Evolutionary conservation across 1,140 invertebrate species (phyloP).

Genomic region (Habropoda laboriosa): DNA sequence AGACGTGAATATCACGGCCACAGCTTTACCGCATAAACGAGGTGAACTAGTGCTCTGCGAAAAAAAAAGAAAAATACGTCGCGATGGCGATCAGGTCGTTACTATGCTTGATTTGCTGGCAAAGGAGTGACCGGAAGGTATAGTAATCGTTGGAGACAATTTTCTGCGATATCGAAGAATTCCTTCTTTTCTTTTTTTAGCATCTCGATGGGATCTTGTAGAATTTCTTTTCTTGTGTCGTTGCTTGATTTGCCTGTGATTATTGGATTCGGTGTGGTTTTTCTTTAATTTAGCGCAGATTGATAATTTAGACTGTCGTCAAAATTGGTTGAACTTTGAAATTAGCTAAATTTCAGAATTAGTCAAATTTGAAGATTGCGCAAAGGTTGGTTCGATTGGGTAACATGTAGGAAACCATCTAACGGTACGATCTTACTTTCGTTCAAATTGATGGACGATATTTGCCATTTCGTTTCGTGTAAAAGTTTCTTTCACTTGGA

Average conservation of each 20-base stretch:
- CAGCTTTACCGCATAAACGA: constrained; percentile 38
- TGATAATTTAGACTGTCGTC: too few species aligned
- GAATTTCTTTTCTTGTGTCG: background rate
- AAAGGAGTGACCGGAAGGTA: constrained; percentile 16
- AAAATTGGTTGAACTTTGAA: too few species aligned
- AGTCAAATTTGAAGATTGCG: too few species aligned
- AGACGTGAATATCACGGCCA: constrained; percentile 43
- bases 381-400: too few species aligned
- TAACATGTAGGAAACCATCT: too few species aligned
- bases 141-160: background rate
- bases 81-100: constrained; percentile 25
- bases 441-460: background rate
- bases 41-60: constrained; percentile 37
- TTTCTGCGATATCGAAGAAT: background rate
- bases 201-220: background rate
- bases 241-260: too few species aligned
- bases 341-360: too few species aligned
- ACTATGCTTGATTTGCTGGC: constrained; percentile 23
- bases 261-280: too few species aligned
- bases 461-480: background rate
- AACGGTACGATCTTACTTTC: background rate
- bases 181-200: too few species aligned
- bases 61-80: constrained; percentile 7
- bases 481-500: constrained; percentile 4
- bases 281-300: too few species aligned